Evolutionary conservation across 2,797 vertebrate genomes (phyloP).

Genomic region (Otolemur crassicaudatus): DNA sequence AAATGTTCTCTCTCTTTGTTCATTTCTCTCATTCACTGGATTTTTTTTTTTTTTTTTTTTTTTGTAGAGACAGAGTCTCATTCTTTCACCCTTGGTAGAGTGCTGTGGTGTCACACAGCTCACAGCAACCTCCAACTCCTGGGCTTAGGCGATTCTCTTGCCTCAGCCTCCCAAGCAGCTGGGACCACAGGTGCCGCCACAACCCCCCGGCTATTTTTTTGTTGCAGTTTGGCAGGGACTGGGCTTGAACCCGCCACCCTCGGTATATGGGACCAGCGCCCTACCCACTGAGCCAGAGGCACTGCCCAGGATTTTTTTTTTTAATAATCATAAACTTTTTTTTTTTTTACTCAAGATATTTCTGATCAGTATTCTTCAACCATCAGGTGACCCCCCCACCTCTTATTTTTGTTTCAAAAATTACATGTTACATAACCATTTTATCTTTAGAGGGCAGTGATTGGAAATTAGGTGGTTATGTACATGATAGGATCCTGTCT

Average conservation of each 20-base stretch:
- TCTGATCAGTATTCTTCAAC: slow-evolving; percentile 27
- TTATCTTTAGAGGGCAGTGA: slow-evolving; percentile 52
- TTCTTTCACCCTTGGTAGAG: no score
- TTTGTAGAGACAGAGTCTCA: no score
- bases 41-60: slow-evolving; percentile 55
- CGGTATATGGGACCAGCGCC: no score
- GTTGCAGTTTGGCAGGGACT: no score
- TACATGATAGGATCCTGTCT: not conserved
- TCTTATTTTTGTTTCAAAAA: slow-evolving; percentile 48
- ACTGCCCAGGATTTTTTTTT: not conserved
- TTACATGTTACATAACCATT: slow-evolving; percentile 47
- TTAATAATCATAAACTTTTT: slow-evolving; percentile 29
- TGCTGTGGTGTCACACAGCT: no score
- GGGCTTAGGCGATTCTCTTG: no score
- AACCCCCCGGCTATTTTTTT: no score
- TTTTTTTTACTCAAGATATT: slow-evolving; percentile 58
- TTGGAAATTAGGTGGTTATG: slow-evolving; percentile 31
- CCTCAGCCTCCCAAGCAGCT: no score
- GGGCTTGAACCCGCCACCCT: no score
- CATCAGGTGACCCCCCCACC: not conserved
- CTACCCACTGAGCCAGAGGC: no score
- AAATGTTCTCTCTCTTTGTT: slow-evolving; percentile 55
- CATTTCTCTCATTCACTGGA: slow-evolving; percentile 52
- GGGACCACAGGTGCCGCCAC: no score
- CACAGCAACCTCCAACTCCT: no score